phyloP scores from a whole-genome alignment of 2,888 invertebrate species.

The Zelleria hepariella region DNA sequence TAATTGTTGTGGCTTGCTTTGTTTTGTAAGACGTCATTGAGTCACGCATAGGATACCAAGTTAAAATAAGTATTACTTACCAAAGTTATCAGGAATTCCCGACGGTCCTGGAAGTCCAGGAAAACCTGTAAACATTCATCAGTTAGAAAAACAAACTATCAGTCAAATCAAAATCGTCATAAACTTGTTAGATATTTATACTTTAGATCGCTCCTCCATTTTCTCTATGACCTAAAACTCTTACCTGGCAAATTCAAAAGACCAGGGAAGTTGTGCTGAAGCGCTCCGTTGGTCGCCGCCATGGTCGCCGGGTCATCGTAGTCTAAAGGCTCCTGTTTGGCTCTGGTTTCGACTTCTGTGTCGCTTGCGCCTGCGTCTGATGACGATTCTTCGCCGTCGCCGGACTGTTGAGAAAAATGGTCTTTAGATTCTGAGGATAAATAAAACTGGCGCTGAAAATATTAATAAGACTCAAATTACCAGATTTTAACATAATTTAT shows the following conservation, averaged over 20 bases:
- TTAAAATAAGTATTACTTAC: conserved; percentile 68
- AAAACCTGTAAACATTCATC: conserved; percentile 73
- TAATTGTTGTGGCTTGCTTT: conserved; percentile 28
- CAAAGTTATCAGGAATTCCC: conserved; percentile 88
- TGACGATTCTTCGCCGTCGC: conserved; percentile 85
- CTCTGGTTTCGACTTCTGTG: conserved; percentile 73
- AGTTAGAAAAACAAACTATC: not conserved
- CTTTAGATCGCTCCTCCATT: no score
- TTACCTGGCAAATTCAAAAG: conserved; percentile 86
- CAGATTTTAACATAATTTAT: no score
- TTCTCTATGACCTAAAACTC: no score
- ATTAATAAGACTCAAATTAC: no score
- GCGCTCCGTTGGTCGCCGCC: conserved; percentile 75
- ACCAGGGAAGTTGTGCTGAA: conserved; percentile 83
- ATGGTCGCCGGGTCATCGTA: conserved; percentile 78
- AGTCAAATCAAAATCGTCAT: no score
- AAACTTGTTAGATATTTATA: no score
- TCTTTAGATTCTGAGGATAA: no score
- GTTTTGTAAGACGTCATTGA: conserved; percentile 27
- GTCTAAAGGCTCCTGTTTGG: conserved; percentile 82
- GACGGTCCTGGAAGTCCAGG: conserved; percentile 85
- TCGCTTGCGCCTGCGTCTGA: conserved; percentile 86
- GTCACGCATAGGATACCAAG: conserved; percentile 33
- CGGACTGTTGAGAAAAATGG: conserved; percentile 28
- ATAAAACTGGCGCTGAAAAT: no score